Evolutionary conservation across 2,113 vertebrate genomes (phyloP).

Genomic region (Nettapus auritus): DNA sequence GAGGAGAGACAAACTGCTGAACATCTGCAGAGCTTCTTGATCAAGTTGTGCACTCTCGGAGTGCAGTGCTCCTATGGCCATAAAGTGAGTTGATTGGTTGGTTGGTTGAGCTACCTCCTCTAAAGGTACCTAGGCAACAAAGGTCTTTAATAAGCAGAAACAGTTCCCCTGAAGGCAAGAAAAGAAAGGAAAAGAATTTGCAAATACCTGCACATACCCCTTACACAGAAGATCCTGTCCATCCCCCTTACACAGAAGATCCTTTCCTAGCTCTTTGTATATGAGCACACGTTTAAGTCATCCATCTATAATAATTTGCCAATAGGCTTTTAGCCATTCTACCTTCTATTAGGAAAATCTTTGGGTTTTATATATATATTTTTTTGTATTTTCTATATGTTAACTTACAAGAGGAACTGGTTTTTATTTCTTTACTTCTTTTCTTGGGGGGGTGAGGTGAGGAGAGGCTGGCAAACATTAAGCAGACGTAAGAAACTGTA

Average conservation of each 20-base stretch:
- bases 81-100: neutral
- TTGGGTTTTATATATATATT: neutral
- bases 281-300: neutral
- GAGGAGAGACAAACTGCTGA: neutral
- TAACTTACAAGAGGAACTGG: neutral
- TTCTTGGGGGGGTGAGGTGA: neutral
- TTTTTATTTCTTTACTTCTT: neutral
- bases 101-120: neutral
- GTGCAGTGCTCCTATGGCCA: rapidly evolving
- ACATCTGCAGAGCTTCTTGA: neutral
- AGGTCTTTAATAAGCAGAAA: neutral
- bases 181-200: neutral
- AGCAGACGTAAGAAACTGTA: neutral
- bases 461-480: neutral
- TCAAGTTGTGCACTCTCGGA: neutral
- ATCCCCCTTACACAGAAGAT: neutral
- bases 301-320: neutral
- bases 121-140: neutral
- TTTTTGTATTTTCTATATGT: neutral
- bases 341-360: neutral
- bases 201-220: neutral
- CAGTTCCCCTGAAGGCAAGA: neutral
- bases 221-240: neutral
- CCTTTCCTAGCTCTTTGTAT: neutral
- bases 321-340: neutral